These are phyloP conservation scores for Zophobas atratus DNA, from an alignment of 1,140 invertebrate species.

Conservation along the genomic window DNA sequence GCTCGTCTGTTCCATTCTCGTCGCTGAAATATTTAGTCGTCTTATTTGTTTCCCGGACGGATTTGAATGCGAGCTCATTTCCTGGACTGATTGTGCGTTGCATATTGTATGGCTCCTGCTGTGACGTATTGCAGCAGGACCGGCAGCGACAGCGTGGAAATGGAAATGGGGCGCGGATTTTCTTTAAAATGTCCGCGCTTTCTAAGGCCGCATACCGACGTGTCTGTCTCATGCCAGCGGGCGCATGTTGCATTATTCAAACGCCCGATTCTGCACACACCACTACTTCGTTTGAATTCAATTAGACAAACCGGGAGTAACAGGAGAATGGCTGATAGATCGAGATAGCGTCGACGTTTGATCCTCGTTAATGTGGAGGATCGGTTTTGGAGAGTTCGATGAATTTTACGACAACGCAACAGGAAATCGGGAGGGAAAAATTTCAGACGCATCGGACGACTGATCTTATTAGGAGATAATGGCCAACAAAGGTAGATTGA, in stretches of 20 bases:
- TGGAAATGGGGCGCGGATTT: constrained; percentile 42
- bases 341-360: no score
- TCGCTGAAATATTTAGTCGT: constrained; percentile 40
- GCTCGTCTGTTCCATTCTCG: neutral
- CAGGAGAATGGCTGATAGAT: neutral
- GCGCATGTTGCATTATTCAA: constrained; percentile 48
- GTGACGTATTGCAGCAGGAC: constrained; percentile 53
- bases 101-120: constrained; percentile 59
- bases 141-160: constrained; percentile 47
- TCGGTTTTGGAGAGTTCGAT: no score
- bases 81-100: constrained; percentile 61
- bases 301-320: constrained; percentile 19
- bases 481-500: no score
- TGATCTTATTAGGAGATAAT: no score
- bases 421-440: no score
- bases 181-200: constrained; percentile 42
- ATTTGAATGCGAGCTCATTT: constrained; percentile 63
- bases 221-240: constrained; percentile 46
- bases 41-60: constrained; percentile 54
- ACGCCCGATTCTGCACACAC: constrained; percentile 30
- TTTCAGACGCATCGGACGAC: no score
- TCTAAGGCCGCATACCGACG: constrained; percentile 46
- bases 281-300: constrained; percentile 41
- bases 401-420: no score
- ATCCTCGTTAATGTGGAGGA: no score